Percentiles rank a stretch among this genome's conserved stretches.
Conservation (phyloP, 2,113 vertebrate species). For the Columba janthina region DNA sequence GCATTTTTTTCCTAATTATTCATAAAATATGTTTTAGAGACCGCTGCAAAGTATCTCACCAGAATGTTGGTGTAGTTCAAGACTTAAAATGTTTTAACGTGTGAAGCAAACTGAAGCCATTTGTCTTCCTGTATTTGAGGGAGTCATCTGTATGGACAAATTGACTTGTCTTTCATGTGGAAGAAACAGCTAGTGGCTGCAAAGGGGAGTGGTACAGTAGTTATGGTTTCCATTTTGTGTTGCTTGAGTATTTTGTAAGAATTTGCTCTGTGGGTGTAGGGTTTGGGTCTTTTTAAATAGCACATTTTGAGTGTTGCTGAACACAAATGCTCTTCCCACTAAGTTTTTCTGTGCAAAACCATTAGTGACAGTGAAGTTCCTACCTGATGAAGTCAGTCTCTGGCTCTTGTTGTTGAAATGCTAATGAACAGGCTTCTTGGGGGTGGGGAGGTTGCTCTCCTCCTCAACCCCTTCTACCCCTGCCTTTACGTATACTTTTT, state of each 20-base stretch:
- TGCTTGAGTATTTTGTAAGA: background rate
- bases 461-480: accelerated
- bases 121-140: background rate
- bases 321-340: background rate
- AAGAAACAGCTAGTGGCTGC: background rate
- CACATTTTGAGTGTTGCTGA: background rate
- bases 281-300: background rate
- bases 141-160: background rate
- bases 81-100: background rate
- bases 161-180: background rate
- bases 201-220: background rate
- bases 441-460: background rate
- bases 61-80: background rate
- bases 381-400: background rate
- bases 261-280: background rate
- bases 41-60: background rate
- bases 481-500: background rate
- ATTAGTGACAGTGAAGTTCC: background rate
- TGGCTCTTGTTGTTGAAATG: background rate
- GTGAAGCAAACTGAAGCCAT: background rate
- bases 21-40: background rate
- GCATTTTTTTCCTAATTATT: background rate
- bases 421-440: background rate
- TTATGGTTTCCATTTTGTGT: background rate
- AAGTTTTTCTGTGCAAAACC: background rate